phyloP scores from a whole-genome alignment of 1,140 invertebrate species.

The Neodiprion fabricii region DNA sequence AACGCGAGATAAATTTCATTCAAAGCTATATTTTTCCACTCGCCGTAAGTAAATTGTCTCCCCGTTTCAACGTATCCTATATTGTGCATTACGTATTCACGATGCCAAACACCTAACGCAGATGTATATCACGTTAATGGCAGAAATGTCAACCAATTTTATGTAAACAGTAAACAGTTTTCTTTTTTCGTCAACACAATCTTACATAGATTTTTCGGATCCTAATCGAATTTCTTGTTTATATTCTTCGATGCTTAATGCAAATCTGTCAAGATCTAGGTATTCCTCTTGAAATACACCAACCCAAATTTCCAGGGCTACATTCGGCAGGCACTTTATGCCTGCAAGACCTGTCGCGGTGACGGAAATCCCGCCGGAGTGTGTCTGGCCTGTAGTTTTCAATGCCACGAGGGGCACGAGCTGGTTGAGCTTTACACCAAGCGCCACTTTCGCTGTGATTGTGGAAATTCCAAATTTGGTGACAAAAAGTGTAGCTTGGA shows the following conservation, averaged over 20 bases:
- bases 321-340: constrained; percentile 93
- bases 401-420: constrained; percentile 96
- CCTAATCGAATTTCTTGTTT: too few species aligned
- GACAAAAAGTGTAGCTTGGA: constrained; percentile 76
- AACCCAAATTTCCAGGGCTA: constrained; percentile 77
- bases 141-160: too few species aligned
- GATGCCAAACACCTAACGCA: too few species aligned
- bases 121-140: too few species aligned
- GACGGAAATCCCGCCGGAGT: constrained; percentile 77
- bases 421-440: constrained; percentile 98
- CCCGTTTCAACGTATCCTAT: background rate
- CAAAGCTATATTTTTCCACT: too few species aligned
- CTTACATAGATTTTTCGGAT: too few species aligned
- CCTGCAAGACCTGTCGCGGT: constrained; percentile 88
- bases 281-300: constrained; percentile 8
- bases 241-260: too few species aligned
- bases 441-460: constrained; percentile 95
- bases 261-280: too few species aligned
- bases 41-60: background rate
- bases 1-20: background rate
- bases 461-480: constrained; percentile 89
- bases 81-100: background rate
- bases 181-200: too few species aligned
- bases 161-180: too few species aligned
- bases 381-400: constrained; percentile 93